Percentiles rank a stretch among this genome's conserved stretches.
phyloP scores from a whole-genome alignment of 2,113 vertebrate genomes.

The Ancistrus triradiatus region DNA sequence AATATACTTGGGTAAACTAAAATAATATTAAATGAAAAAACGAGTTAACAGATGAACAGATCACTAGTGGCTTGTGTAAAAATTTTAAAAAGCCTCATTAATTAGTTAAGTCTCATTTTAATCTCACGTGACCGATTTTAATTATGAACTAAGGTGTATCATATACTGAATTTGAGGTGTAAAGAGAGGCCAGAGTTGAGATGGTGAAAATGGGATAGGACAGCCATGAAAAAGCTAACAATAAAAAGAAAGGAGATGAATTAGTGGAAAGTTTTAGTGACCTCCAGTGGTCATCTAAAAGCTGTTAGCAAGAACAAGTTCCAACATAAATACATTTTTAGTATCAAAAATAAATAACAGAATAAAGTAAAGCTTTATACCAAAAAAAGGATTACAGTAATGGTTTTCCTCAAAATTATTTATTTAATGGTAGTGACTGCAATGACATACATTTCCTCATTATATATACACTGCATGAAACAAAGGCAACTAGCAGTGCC shows the following conservation, averaged over 20 bases:
- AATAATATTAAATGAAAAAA: too few species aligned
- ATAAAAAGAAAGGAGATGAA: background rate
- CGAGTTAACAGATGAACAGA: too few species aligned
- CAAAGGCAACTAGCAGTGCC: conserved; percentile 5
- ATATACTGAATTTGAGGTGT: too few species aligned
- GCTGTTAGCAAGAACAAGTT: conserved; percentile 2
- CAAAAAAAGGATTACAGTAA: conserved; percentile 7
- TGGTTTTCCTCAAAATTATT: conserved; percentile 16
- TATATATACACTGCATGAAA: conserved; percentile 5
- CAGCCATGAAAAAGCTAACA: too few species aligned
- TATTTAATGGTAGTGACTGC: conserved; percentile 35
- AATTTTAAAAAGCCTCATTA: too few species aligned
- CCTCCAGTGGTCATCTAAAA: conserved; percentile 13
- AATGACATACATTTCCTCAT: conserved; percentile 23
- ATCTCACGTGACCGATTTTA: too few species aligned
- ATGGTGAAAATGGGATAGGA: too few species aligned
- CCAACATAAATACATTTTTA: too few species aligned
- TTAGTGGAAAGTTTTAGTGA: background rate
- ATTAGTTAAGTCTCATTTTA: too few species aligned
- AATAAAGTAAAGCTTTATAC: background rate
- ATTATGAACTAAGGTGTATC: too few species aligned
- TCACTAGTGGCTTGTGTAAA: too few species aligned
- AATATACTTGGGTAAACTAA: background rate
- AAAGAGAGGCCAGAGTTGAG: too few species aligned
- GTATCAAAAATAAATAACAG: background rate